Percentiles rank a stretch among this genome's conserved stretches.
These are phyloP conservation scores for Holacanthus passer DNA, from an alignment of 2,113 vertebrate species.

Conservation along the genomic window DNA sequence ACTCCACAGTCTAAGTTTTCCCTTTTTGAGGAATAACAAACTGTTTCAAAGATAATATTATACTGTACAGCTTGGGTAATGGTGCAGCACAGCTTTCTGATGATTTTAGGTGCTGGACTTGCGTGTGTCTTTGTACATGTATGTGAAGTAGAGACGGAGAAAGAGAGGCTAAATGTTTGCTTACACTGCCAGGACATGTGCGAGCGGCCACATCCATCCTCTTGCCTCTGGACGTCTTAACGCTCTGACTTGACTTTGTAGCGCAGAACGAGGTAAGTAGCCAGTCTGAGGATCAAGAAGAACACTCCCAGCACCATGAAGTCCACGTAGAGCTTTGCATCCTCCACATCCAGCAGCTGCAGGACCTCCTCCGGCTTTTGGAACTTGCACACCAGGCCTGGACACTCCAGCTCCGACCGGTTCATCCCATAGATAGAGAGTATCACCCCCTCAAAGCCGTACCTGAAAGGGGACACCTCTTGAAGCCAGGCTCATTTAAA, in stretches of 20 bases:
- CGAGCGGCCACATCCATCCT: slow-evolving; percentile 33
- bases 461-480: slow-evolving; percentile 80
- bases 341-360: slow-evolving; percentile 93
- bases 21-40: slow-evolving; percentile 44
- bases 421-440: slow-evolving; percentile 98
- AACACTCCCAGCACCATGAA: slow-evolving; percentile 96
- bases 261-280: slow-evolving; percentile 96
- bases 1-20: slow-evolving; percentile 16
- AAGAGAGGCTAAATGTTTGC: slow-evolving; percentile 46
- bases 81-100: slow-evolving; percentile 52
- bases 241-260: slow-evolving; percentile 97
- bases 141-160: slow-evolving; percentile 42
- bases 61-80: slow-evolving; percentile 58
- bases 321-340: slow-evolving; percentile 96
- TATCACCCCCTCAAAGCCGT: slow-evolving; percentile 97
- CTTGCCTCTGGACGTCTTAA: slow-evolving; percentile 76
- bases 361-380: slow-evolving; percentile 93
- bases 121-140: slow-evolving; percentile 42
- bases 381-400: slow-evolving; percentile 89
- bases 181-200: slow-evolving; percentile 50
- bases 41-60: slow-evolving; percentile 33
- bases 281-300: slow-evolving; percentile 92
- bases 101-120: slow-evolving; percentile 39
- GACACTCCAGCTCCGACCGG: slow-evolving; percentile 91
- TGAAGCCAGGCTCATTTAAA: neutral